Base-by-base conservation (phyloP, 2,797 vertebrate species). In the Crocidura indochinensis region DNA sequence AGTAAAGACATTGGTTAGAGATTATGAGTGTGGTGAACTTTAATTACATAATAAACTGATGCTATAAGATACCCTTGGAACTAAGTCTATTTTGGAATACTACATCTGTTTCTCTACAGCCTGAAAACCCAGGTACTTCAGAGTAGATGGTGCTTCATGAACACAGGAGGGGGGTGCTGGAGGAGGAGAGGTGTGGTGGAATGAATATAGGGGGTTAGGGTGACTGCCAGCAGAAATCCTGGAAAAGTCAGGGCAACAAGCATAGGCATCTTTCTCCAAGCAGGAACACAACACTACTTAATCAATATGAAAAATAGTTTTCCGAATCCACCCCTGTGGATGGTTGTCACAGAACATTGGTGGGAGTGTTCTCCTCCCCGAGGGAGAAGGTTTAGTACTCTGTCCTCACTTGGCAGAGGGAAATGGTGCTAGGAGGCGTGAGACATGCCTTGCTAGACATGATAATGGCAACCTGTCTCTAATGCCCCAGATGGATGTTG, bases 141-240 rank as follows among this genome's bases (percentile, higher is more conserved):
- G 85, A 95, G 79, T 91, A 91, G 93, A 88, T 74, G 78, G 56
- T 87, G 79, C 88, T 84, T 93, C 79, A 93, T 93, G 77, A 95
- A 91, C 65, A 64, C 17, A 15, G 51, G 51, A 15, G 17, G 11
- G 51, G 10, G 51, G 51, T 10, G 51, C n/a, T n/a, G n/a, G n/a
- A n/a, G n/a, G n/a, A n/a, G n/a, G n/a, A n/a, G n/a, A n/a, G n/a
- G n/a, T n/a, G n/a, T n/a, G n/a, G n/a, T n/a, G n/a, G n/a, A n/a
- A n/a, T n/a, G n/a, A n/a, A n/a, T n/a, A n/a, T 53, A 15, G 51
- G 51, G 51, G 51, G 10, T 15, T 15, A 53, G 51, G 51, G 51
- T 4, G 67, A 75, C 51, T 90, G 86, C 74, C 49, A 60, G 64
- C 90, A 73, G 81, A 47, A 82, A 91, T 73, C 84, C 94, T 3